Conservation (phyloP, 1,140 invertebrate genomes). For the Drosophila obscura region DNA sequence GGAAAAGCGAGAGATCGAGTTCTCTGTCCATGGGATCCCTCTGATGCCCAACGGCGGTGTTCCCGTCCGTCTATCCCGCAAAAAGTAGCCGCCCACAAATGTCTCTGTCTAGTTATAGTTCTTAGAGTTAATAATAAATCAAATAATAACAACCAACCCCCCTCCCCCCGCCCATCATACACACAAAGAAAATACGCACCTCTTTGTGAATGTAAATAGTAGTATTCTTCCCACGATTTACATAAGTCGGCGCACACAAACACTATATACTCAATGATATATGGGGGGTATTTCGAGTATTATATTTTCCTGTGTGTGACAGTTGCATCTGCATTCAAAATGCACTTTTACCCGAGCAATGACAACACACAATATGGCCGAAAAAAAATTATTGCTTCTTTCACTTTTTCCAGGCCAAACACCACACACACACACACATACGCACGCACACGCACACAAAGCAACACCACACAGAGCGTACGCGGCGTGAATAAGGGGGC, state of each 20-base stretch:
- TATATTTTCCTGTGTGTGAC: no score
- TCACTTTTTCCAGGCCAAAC: slow-evolving; percentile 80
- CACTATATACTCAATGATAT: slow-evolving; percentile 24
- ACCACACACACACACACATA: slow-evolving; percentile 35
- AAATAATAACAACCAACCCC: neutral
- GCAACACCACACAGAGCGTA: no score
- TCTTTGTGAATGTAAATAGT: slow-evolving; percentile 53
- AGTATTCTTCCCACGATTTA: slow-evolving; percentile 41
- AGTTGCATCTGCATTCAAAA: slow-evolving; percentile 32
- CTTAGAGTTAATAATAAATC: no score
- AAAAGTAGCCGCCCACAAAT: slow-evolving; percentile 24
- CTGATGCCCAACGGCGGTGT: slow-evolving; percentile 54
- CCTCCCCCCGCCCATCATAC: neutral
- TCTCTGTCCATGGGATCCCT: slow-evolving; percentile 43
- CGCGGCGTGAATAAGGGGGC: neutral
- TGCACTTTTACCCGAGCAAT: slow-evolving; percentile 60
- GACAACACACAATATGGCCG: slow-evolving; percentile 77
- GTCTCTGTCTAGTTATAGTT: no score
- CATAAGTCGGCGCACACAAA: slow-evolving; percentile 34
- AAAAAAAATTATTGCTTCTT: slow-evolving; percentile 68
- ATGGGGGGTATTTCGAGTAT: slow-evolving; percentile 4
- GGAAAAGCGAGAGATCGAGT: slow-evolving; percentile 54
- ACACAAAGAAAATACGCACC: slow-evolving; percentile 34
- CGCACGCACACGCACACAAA: slow-evolving; percentile 33
- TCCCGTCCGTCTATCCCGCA: slow-evolving; percentile 36